These are phyloP conservation scores for Caenorhabditis auriculariae DNA, from an alignment of 2,888 invertebrate species.

Conservation along the genomic window DNA sequence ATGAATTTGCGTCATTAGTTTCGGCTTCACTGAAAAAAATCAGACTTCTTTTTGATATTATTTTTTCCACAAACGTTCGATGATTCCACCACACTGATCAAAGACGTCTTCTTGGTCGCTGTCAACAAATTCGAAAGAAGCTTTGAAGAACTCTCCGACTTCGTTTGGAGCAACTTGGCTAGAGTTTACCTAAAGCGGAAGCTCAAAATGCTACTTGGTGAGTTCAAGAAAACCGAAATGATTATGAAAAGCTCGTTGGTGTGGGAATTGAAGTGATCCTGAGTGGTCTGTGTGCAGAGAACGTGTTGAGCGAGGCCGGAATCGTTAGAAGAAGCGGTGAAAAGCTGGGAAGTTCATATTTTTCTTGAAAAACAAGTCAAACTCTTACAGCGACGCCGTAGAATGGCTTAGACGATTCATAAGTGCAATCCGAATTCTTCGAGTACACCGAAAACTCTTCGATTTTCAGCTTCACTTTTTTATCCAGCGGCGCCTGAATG, in stretches of 20 bases:
- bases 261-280: constrained; percentile 27
- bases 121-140: constrained; percentile 23
- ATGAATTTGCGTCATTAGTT: constrained; percentile 8
- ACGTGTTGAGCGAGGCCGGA: constrained; percentile 39
- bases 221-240: constrained; percentile 17
- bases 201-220: not conserved
- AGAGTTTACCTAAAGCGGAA: not conserved
- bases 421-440: constrained; percentile 3
- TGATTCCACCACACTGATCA: constrained; percentile 29
- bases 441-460: constrained; percentile 20
- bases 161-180: not conserved
- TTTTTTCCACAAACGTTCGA: constrained; percentile 7
- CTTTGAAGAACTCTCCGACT: constrained; percentile 19
- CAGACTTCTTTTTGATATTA: not conserved
- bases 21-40: constrained; percentile 19
- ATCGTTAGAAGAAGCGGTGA: constrained; percentile 34
- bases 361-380: not conserved
- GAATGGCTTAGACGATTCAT: constrained; percentile 22
- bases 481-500: constrained; percentile 26
- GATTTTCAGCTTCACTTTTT: constrained; percentile 29
- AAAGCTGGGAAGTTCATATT: constrained; percentile 26
- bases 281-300: constrained; percentile 12
- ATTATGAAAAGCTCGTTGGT: constrained; percentile 42
- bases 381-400: constrained; percentile 26
- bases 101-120: constrained; percentile 6